Percentiles rank a stretch among this genome's conserved stretches.
These are phyloP conservation scores for Shargacucullia verbasci DNA, from an alignment of 2,888 invertebrate genomes.

Conservation along the genomic window DNA sequence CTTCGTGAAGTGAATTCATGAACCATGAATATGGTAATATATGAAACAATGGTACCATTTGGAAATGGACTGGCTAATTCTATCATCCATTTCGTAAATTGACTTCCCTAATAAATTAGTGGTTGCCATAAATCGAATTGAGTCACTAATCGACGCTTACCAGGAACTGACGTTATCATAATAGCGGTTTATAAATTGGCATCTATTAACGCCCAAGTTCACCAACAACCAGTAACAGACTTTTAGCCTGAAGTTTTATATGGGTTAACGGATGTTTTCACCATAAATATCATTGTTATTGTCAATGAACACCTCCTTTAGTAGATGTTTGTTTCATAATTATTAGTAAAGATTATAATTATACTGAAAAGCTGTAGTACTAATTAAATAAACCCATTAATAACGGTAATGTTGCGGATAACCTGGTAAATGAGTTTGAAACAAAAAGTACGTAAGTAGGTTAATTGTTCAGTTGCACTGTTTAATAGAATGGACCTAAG, in stretches of 20 bases:
- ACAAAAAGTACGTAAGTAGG: too few species aligned
- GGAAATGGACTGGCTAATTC: slow-evolving; percentile 21
- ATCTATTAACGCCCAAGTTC: slow-evolving; percentile 13
- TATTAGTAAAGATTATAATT: background rate
- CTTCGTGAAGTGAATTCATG: slow-evolving; percentile 6
- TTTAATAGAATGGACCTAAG: too few species aligned
- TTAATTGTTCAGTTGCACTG: too few species aligned
- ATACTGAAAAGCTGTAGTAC: too few species aligned
- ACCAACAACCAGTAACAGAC: too few species aligned
- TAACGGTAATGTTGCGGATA: too few species aligned
- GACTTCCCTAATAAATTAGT: slow-evolving; percentile 34
- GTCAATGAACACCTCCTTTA: too few species aligned
- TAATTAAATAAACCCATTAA: too few species aligned
- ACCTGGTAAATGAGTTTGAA: background rate
- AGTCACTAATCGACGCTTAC: slow-evolving; percentile 32
- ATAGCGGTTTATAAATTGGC: slow-evolving; percentile 32
- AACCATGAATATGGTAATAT: slow-evolving; percentile 15
- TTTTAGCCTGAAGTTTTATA: too few species aligned
- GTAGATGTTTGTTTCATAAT: slow-evolving; percentile 3
- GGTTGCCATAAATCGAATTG: slow-evolving; percentile 48
- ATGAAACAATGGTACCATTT: slow-evolving; percentile 5
- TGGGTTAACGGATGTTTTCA: too few species aligned
- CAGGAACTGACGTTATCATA: slow-evolving; percentile 40
- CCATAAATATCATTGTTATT: too few species aligned
- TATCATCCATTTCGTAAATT: slow-evolving; percentile 43